Percentiles rank a stretch among this genome's conserved stretches.
These are phyloP conservation scores for Cheilosia vernalis DNA, from an alignment of 2,888 invertebrate genomes.

Conservation along the genomic window DNA sequence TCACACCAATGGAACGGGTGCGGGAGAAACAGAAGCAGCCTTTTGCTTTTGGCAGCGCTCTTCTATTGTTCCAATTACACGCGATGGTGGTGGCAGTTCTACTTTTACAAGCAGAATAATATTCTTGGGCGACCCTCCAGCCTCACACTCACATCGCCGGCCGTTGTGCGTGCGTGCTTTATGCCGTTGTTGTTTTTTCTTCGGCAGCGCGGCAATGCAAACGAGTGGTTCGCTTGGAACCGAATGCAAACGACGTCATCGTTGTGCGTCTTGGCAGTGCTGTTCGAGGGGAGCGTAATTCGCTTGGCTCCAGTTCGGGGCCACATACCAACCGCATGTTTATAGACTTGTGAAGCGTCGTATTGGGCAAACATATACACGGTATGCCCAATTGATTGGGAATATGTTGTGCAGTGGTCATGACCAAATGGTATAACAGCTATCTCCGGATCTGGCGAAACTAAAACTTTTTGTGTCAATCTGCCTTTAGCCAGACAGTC, in stretches of 20 bases:
- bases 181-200: constrained; percentile 13
- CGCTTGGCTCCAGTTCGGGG: neutral
- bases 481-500: constrained; percentile 21
- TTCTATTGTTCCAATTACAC: constrained; percentile 13
- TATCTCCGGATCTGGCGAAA: constrained; percentile 49
- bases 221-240: constrained; percentile 53
- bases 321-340: constrained; percentile 22
- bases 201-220: constrained; percentile 46
- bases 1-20: constrained; percentile 17
- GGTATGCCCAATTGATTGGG: constrained; percentile 57
- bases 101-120: constrained; percentile 19
- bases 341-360: constrained; percentile 41
- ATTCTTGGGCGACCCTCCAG: neutral
- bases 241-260: constrained; percentile 45
- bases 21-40: neutral
- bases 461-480: constrained; percentile 38
- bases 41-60: constrained; percentile 11
- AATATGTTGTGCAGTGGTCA: constrained; percentile 59
- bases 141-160: no score
- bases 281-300: constrained; percentile 1
- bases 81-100: neutral
- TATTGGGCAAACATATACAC: constrained; percentile 40
- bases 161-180: constrained; percentile 9
- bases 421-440: constrained; percentile 39
- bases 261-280: constrained; percentile 24